Evolutionary conservation across 2,797 vertebrate genomes (phyloP).

Genomic region (Anniella stebbinsi): DNA sequence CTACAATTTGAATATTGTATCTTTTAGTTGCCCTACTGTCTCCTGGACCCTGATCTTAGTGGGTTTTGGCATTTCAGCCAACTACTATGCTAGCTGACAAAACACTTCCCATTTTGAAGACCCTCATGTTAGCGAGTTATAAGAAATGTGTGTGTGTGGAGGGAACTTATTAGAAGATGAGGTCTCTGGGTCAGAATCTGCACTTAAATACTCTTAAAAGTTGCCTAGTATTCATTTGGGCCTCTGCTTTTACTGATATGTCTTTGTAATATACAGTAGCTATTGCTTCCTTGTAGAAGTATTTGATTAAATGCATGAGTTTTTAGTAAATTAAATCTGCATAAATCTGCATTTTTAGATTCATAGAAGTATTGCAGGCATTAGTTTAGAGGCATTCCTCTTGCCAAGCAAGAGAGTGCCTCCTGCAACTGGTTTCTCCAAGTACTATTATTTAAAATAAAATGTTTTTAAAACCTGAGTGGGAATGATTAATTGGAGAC

Average conservation of each 20-base stretch:
- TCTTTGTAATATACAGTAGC: neutral
- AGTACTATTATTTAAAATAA: neutral
- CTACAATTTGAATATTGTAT: neutral
- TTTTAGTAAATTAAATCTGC: neutral
- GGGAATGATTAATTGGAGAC: neutral
- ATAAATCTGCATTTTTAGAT: neutral
- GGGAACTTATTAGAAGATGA: neutral
- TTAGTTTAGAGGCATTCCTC: neutral
- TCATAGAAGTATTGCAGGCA: neutral
- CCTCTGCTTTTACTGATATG: neutral
- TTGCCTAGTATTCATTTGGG: neutral
- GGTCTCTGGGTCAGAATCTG: neutral
- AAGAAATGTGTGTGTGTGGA: too few relatives aligned
- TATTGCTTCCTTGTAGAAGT: neutral
- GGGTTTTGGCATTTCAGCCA: neutral
- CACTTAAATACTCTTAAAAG: neutral
- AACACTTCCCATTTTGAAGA: neutral
- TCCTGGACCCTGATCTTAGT: neutral
- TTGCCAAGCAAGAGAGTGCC: neutral
- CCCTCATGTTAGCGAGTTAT: neutral
- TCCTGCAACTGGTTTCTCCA: neutral
- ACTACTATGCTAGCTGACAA: too few relatives aligned
- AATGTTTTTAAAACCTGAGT: neutral
- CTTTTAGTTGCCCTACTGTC: neutral
- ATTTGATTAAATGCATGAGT: neutral